Base-by-base conservation (phyloP, 1,140 invertebrate genomes). In the Saccostrea echinata region DNA sequence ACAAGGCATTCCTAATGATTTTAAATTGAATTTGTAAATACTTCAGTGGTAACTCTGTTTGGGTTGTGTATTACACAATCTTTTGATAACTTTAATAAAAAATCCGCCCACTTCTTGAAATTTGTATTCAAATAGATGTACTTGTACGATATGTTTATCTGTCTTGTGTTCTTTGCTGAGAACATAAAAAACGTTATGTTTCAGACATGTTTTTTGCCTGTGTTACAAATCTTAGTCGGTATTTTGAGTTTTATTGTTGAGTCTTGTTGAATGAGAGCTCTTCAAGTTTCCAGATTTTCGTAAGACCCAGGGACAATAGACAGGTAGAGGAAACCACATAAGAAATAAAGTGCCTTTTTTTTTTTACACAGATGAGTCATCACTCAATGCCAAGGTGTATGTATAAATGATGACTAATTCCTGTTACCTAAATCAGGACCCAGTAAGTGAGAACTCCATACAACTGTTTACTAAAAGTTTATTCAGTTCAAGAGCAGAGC, bases 381-480 rank as follows among this genome's bases (percentile, higher is more conserved):
- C 68, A 13, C 1, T 21, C 57, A 64, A 24, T 71, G 68, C 27
- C 27, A 71, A 71, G 68, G 68, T 71, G 27, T 71, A 71, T 27
- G 24, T 71, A 21, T 21, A 71, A 71, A 71, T 27, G 68, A 71
- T 71, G 68, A 71, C 68, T 71, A 71, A 71, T 71, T 30, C 68
- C 68, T 71, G 68, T 30, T 71, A 71, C 68, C 68, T 27, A 71
- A 71, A 71, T 71, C 30, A 71, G 68, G 68, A 71, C 27, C 13
- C 68, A 71, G 24, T 13, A 33, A 30, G 30, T 27, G 18, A 71
- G 68, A 35, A 33, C 68, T 27, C 68, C 24, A 30, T 33, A 71
- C 68, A 71, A 71, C 24, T 71, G 68, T 71, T 71, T 71, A 71
- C 68, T 27, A 71, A 71, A 71, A 71, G 68, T 71, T 71, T 71